A percentile compares a stretch with the other conserved stretches of the same genome.
Evolutionary conservation across 2,113 vertebrate genomes (phyloP).

Genomic region (Cnemophilus loriae): DNA sequence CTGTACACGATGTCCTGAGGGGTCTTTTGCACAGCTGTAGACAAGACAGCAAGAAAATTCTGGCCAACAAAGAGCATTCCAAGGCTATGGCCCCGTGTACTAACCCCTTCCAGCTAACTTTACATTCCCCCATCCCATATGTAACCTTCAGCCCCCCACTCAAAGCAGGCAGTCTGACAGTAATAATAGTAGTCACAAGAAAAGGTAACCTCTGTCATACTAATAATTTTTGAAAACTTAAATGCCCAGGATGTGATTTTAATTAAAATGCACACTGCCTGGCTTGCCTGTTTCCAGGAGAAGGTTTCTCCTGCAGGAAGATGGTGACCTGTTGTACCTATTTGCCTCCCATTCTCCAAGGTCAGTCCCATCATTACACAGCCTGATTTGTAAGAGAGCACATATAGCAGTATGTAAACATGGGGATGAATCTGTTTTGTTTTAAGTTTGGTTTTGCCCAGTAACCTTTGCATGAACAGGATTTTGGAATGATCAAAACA

Average conservation of each 20-base stretch:
- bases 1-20: constrained; percentile 36
- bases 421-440: background rate
- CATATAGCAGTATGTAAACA: background rate
- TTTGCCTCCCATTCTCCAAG: background rate
- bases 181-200: constrained; percentile 78
- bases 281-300: constrained; percentile 56
- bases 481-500: background rate
- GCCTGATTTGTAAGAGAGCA: background rate
- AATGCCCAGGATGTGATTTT: constrained; percentile 76
- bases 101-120: constrained; percentile 63
- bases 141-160: constrained; percentile 75
- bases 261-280: constrained; percentile 74
- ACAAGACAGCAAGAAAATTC: constrained; percentile 52
- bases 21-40: constrained; percentile 48
- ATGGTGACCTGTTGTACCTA: background rate
- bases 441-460: background rate
- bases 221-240: constrained; percentile 82
- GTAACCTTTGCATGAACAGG: background rate
- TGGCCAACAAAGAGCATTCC: constrained; percentile 50
- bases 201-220: constrained; percentile 72
- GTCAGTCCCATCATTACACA: constrained; percentile 24
- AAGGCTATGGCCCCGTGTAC: background rate
- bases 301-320: constrained; percentile 32
- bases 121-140: constrained; percentile 69
- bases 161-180: constrained; percentile 69